Conservation (phyloP, 2,113 vertebrate genomes). For the Pomatostomus ruficeps region DNA sequence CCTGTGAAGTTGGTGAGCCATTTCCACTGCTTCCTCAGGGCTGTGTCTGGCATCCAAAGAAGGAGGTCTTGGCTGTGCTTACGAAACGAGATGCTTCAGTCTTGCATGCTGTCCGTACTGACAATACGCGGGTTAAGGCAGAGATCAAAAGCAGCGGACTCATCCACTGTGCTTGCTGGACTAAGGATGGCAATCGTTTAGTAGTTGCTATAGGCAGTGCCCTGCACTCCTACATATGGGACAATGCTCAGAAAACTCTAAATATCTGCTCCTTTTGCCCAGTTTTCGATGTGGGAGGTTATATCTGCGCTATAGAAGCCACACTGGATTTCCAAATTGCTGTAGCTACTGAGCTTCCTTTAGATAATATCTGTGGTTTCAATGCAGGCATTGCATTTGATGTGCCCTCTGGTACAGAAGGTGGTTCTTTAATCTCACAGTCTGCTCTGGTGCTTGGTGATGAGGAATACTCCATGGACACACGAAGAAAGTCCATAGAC, state of each 20-base stretch:
- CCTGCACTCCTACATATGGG: conserved; percentile 89
- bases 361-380: conserved; percentile 83
- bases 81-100: conserved; percentile 85
- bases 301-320: conserved; percentile 83
- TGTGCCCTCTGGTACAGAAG: conserved; percentile 54
- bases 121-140: conserved; percentile 79
- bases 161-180: conserved; percentile 90
- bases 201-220: conserved; percentile 84
- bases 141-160: conserved; percentile 81
- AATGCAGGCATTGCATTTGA: conserved; percentile 83
- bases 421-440: conserved; percentile 48
- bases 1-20: conserved; percentile 85
- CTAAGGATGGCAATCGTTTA: conserved; percentile 84
- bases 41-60: conserved; percentile 91
- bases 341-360: conserved; percentile 86
- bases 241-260: conserved; percentile 82
- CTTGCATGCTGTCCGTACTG: conserved; percentile 77
- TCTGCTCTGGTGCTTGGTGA: conserved; percentile 62
- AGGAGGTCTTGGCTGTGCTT: conserved; percentile 82
- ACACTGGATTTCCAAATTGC: conserved; percentile 82
- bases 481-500: conserved; percentile 78
- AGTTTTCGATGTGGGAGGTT: conserved; percentile 85
- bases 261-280: conserved; percentile 84
- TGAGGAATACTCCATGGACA: conserved; percentile 73
- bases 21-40: conserved; percentile 88